Percentiles rank a stretch among this genome's conserved stretches.
Evolutionary conservation across 2,888 invertebrate genomes (phyloP).

Genomic region (Drosophila pseudotalamancana): DNA sequence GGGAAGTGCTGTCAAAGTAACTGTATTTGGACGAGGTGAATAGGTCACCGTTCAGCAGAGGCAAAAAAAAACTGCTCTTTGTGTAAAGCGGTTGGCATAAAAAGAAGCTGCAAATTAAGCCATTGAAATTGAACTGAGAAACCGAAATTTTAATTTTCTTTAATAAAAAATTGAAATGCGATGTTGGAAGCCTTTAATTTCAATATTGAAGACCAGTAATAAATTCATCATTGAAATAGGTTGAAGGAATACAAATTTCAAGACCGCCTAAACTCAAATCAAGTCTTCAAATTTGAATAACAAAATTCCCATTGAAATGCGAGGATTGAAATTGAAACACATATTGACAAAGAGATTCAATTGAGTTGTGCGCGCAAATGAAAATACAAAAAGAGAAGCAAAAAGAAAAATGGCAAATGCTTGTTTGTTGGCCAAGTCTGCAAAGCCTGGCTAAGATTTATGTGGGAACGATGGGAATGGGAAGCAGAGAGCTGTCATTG

Average conservation of each 20-base stretch:
- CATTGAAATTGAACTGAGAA: slow-evolving; percentile 8
- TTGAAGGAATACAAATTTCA: too few species aligned
- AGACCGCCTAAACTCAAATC: too few species aligned
- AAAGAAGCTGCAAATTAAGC: not conserved
- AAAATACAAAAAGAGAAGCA: not conserved
- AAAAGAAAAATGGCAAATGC: slow-evolving; percentile 44
- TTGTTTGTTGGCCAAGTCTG: slow-evolving; percentile 11
- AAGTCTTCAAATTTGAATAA: not conserved
- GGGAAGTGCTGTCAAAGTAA: slow-evolving; percentile 6
- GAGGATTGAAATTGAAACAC: not conserved
- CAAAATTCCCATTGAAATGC: not conserved
- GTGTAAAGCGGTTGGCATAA: not conserved
- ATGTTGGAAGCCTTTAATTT: too few species aligned
- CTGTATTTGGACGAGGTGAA: slow-evolving; percentile 21
- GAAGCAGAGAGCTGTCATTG: slow-evolving; percentile 29
- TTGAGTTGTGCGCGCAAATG: not conserved
- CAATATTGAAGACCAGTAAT: too few species aligned
- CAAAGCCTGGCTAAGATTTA: slow-evolving; percentile 52
- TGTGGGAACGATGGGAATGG: slow-evolving; percentile 55
- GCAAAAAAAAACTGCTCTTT: not conserved
- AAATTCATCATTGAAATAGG: too few species aligned
- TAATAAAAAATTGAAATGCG: not conserved
- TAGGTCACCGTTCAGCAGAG: slow-evolving; percentile 23
- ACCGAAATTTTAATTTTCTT: not conserved
- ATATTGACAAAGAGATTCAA: not conserved